Base-by-base conservation (phyloP, 1,140 invertebrate genomes). In the Drosophila nigromelanica region DNA sequence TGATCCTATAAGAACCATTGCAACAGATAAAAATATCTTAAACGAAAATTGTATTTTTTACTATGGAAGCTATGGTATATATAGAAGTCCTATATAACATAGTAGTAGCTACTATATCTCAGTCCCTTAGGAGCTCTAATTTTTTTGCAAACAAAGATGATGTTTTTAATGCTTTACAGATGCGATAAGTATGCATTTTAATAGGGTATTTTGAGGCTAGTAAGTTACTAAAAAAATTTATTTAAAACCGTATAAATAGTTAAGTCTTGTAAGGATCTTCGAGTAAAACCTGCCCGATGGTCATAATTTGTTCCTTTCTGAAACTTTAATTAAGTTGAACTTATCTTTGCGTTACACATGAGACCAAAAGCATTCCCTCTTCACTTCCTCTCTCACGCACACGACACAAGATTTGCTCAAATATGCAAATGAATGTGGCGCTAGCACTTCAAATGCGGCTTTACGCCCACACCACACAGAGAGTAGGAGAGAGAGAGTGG, bases 301-400 rank as follows among this genome's bases (percentile, higher is more conserved):
- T 72, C 78, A 86, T 86, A 82, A 86, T 86, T 72, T 81, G 82
- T 82, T 61, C 78, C 68, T 58, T 78, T 47, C 76, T 87, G 61
- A 76, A 87, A 87, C 72, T 87, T 87, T 87, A 87, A 87, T 87
- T 87, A 89, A 87, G 82, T 79, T 73, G 52, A 87, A 89, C 82
- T 86, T 87, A 89, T 87, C 83, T 87, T 76, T 82, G 83, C 56
- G 60, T 71, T 79, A 87, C 82, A 89, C 81, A 87, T 78, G 82
- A 87, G 81, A 87, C 75, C 56, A 51, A 60, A 35, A 30, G n/a
- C 37, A 42, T 21, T 42, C 59, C 42, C 55, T 33, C 27, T n/a
- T 33, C 15, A 1, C 39, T 47, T 15, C 6, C 27, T 35, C 37
- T 40, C 67, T 12, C 58, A 37, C n/a, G 33, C 62, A 72, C 70